Evolutionary conservation across 2,797 vertebrate species (phyloP).

Genomic region (Eulemur mongoz): DNA sequence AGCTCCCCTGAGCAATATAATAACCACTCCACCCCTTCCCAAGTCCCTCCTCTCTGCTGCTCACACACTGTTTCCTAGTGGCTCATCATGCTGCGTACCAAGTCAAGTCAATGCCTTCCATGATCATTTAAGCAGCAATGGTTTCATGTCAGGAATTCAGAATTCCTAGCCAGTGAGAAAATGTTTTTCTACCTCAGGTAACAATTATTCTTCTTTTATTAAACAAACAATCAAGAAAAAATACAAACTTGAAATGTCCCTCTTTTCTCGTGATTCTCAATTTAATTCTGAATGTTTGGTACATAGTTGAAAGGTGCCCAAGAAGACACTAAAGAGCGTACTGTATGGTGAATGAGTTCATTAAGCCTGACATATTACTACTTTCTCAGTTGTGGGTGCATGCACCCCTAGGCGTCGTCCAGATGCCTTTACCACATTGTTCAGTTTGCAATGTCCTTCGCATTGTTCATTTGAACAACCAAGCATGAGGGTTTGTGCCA

Average conservation of each 20-base stretch:
- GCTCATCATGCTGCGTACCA: background rate
- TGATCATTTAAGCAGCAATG: background rate
- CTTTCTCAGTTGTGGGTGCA: background rate
- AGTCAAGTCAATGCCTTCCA: background rate
- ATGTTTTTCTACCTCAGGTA: background rate
- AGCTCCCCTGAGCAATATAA: background rate
- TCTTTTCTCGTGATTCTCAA: background rate
- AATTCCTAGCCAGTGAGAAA: background rate
- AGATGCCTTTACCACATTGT: conserved; percentile 51
- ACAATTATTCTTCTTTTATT: conserved; percentile 5
- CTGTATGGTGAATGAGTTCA: background rate
- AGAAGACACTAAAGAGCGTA: background rate
- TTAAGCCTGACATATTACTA: background rate
- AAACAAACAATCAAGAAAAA: conserved; percentile 1
- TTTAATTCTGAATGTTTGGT: conserved; percentile 26
- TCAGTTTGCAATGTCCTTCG: background rate
- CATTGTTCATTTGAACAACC: background rate
- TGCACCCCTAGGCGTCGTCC: background rate
- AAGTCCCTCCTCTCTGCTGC: background rate
- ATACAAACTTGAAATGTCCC: background rate
- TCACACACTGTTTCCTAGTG: background rate
- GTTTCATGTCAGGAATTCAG: background rate
- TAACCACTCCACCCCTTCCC: fast-evolving
- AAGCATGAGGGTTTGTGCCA: background rate
- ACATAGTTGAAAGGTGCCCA: background rate